Conservation (phyloP, 2,888 invertebrate species). For the Prionchulus punctatus region DNA sequence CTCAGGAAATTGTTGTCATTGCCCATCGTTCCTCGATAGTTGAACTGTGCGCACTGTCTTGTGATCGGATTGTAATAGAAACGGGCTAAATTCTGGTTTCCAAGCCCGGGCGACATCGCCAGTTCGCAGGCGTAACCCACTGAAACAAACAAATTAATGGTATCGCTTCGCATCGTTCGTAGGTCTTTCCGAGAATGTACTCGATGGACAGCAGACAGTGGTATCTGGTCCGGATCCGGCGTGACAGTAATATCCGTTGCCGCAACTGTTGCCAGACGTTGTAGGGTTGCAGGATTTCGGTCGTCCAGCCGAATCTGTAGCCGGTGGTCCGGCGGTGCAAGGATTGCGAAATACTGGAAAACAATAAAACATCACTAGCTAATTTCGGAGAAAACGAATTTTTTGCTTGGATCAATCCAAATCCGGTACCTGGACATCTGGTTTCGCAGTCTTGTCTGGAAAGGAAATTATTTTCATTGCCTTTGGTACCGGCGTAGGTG, state of each 20-base stretch:
- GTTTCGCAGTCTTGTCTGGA: constrained; percentile 9
- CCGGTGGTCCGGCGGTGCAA: not conserved
- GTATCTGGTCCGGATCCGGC: constrained; percentile 6
- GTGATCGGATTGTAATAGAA: constrained; percentile 15
- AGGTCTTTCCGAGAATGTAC: too few relatives aligned
- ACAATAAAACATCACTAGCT: too few relatives aligned
- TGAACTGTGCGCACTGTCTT: constrained; percentile 16
- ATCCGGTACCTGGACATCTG: constrained; percentile 7
- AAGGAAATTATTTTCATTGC: constrained; percentile 13
- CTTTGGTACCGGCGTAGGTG: constrained; percentile 16
- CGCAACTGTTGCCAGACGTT: too few relatives aligned
- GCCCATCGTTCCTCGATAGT: constrained; percentile 9
- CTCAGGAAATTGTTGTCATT: constrained; percentile 12
- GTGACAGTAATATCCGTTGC: constrained; percentile 13
- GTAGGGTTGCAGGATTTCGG: not conserved
- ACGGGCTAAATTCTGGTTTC: constrained; percentile 13
- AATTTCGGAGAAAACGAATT: too few relatives aligned
- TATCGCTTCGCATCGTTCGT: too few relatives aligned
- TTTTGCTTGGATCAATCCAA: too few relatives aligned
- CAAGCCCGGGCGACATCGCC: constrained; percentile 14
- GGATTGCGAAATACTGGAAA: constrained; percentile 7
- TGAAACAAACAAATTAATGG: too few relatives aligned
- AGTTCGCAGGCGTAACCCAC: constrained; percentile 2
- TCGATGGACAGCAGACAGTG: constrained; percentile 14
- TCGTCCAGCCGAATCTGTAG: not conserved